These are phyloP conservation scores for Erannis defoliaria DNA, from an alignment of 2,888 invertebrate genomes.

Conservation along the genomic window DNA sequence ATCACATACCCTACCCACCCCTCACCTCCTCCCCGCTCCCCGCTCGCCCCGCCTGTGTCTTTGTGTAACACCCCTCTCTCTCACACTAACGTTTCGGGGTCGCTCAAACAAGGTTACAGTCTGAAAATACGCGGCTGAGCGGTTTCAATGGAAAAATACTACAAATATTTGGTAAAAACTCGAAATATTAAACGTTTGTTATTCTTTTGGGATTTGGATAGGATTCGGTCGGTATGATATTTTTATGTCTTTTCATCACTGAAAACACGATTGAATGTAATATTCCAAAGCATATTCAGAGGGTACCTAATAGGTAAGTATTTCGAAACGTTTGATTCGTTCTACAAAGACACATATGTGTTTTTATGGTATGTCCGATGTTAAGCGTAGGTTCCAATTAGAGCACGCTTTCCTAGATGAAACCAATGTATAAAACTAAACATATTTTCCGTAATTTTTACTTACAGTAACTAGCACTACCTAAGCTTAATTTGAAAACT, in stretches of 20 bases:
- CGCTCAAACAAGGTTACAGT: conserved; percentile 71
- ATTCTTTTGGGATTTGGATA: conserved; percentile 36
- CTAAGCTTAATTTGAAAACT: too few species aligned
- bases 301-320: not conserved
- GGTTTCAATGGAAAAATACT: conserved; percentile 57
- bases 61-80: conserved; percentile 77
- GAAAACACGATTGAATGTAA: not conserved
- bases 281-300: not conserved
- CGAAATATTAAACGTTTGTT: conserved; percentile 38
- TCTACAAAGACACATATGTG: too few species aligned
- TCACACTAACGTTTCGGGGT: conserved; percentile 66
- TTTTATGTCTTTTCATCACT: conserved; percentile 18
- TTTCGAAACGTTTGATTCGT: too few species aligned
- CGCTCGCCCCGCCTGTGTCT: conserved; percentile 73
- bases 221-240: conserved; percentile 16
- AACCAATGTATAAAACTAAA: too few species aligned
- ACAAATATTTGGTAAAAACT: conserved; percentile 42
- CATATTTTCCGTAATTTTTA: too few species aligned
- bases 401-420: too few species aligned
- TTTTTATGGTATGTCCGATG: too few species aligned
- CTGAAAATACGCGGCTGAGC: conserved; percentile 64
- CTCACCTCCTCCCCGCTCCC: conserved; percentile 65
- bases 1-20: conserved; percentile 83
- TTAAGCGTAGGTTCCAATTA: too few species aligned
- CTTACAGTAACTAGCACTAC: too few species aligned